These are phyloP conservation scores for Nansenia antarctica DNA, from an alignment of 2,113 vertebrate species.

Conservation along the genomic window DNA sequence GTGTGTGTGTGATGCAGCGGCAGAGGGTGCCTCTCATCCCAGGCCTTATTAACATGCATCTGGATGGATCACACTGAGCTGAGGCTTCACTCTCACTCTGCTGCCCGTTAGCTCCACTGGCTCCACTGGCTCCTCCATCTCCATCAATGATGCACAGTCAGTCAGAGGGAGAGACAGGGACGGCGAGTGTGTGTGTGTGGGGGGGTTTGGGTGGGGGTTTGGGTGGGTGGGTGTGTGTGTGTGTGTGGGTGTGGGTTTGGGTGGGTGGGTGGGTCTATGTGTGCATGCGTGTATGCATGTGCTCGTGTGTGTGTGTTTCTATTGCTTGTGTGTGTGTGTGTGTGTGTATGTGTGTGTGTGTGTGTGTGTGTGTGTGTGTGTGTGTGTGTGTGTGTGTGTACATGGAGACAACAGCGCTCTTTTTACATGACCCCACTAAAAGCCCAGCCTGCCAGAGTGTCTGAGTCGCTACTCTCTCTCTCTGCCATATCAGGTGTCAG, in stretches of 20 bases:
- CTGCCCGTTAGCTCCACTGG: slow-evolving; percentile 57
- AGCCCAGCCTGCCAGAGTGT: slow-evolving; percentile 2
- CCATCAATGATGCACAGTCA: slow-evolving; percentile 57
- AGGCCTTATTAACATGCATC: slow-evolving; percentile 68
- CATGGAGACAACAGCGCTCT: slow-evolving; percentile 31
- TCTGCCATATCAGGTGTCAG: slow-evolving; percentile 30
- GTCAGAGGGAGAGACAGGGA: no score
- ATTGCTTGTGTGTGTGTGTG: not conserved
- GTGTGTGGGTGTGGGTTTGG: not conserved
- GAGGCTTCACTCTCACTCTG: slow-evolving; percentile 51
- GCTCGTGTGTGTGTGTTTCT: not conserved
- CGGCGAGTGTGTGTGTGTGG: slow-evolving; percentile 16
- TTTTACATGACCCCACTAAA: slow-evolving; percentile 34
- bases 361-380: not conserved
- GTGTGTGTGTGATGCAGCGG: no score
- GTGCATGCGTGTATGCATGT: not conserved
- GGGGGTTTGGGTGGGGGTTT: no score
- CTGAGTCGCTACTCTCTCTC: slow-evolving; percentile 15
- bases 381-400: no score
- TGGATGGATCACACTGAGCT: slow-evolving; percentile 64
- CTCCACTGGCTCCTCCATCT: slow-evolving; percentile 54
- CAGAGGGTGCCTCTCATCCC: no score
- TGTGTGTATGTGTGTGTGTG: not conserved
- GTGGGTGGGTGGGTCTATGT: not conserved
- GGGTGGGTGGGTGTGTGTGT: slow-evolving; percentile 15